These are phyloP conservation scores for Scomber colias DNA, from an alignment of 2,113 vertebrate genomes.

Conservation along the genomic window DNA sequence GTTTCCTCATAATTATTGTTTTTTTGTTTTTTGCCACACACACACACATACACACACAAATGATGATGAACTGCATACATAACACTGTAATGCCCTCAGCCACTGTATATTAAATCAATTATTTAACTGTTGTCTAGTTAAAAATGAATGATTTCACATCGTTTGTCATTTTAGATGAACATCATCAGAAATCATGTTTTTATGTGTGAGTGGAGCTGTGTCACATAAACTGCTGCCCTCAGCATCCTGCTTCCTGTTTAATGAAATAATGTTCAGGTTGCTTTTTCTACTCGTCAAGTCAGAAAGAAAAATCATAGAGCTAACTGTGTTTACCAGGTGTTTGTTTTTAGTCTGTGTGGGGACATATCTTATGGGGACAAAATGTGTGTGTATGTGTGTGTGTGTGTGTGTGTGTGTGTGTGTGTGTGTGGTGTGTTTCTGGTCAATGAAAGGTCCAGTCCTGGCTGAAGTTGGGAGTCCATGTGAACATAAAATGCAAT, in stretches of 20 bases:
- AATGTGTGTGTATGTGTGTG: too few species aligned
- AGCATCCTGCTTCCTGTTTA: too few species aligned
- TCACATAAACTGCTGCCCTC: not conserved
- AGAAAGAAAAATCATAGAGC: not conserved
- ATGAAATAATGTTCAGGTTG: not conserved
- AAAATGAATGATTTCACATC: slow-evolving; percentile 1
- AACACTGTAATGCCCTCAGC: not conserved
- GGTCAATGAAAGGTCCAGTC: slow-evolving; percentile 13
- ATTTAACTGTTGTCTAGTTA: not conserved
- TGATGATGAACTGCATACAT: not conserved
- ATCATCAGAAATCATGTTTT: not conserved
- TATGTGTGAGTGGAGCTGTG: not conserved
- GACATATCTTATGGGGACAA: too few species aligned
- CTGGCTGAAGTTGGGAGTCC: not conserved
- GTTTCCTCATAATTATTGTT: not conserved
- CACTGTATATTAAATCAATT: not conserved
- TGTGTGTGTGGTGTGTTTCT: not conserved
- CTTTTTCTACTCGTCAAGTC: not conserved
- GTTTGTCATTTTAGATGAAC: not conserved
- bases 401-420: not conserved
- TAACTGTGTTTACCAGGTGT: not conserved
- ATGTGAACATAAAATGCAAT: slow-evolving; percentile 34
- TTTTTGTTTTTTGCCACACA: not conserved
- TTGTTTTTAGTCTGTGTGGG: not conserved
- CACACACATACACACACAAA: not conserved